Conservation (phyloP, 2,113 vertebrate species). For the Leptocoma aspasia region DNA sequence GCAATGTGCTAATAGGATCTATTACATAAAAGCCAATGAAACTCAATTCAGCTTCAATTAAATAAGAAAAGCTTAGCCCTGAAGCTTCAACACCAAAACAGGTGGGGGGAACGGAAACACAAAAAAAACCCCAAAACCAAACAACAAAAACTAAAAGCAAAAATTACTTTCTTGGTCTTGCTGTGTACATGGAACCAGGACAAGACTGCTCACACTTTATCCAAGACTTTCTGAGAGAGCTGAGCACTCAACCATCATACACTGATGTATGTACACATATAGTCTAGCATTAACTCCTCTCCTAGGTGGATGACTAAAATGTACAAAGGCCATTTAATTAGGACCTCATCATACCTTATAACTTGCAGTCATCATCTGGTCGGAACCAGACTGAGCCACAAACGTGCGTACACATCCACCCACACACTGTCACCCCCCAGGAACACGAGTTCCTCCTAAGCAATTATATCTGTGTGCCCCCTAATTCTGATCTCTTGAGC, state of each 20-base stretch:
- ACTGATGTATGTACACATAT: no score
- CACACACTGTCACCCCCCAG: neutral
- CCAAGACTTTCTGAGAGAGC: neutral
- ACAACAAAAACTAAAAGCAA: neutral
- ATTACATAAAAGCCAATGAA: neutral
- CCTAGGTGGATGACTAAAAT: neutral
- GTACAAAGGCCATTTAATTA: neutral
- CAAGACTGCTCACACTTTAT: neutral
- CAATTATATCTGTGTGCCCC: constrained; percentile 59
- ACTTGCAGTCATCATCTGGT: neutral
- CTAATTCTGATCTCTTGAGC: constrained; percentile 63
- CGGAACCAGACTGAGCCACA: neutral
- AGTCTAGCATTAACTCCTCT: neutral
- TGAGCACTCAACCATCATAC: neutral
- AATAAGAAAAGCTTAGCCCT: neutral
- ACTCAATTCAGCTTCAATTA: neutral
- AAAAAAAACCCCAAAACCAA: neutral
- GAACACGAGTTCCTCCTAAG: constrained; percentile 3
- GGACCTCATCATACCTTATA: neutral
- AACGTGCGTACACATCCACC: fast-evolving
- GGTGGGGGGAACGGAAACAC: neutral
- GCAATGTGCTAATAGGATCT: neutral
- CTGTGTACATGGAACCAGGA: neutral
- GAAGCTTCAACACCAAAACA: neutral
- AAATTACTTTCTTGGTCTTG: neutral